Conservation (phyloP, 2,888 invertebrate genomes). For the Gasteruption jaculator region DNA sequence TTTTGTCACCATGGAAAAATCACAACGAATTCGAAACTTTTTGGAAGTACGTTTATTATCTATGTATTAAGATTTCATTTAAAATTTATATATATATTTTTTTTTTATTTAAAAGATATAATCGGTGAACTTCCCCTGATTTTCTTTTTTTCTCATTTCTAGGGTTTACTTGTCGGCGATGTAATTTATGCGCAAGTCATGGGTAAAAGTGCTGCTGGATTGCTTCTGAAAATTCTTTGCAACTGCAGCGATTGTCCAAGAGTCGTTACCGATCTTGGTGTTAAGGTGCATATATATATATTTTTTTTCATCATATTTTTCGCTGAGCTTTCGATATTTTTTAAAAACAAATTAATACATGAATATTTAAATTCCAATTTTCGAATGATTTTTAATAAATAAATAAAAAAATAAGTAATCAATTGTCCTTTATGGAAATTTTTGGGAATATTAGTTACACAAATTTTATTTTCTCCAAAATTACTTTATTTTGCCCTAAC, state of each 20-base stretch:
- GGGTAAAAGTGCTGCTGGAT: slow-evolving; percentile 68
- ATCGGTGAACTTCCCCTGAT: no score
- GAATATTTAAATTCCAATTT: no score
- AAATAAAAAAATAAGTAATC: slow-evolving; percentile 3
- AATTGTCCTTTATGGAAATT: slow-evolving; percentile 5
- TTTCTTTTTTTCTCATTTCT: slow-evolving; percentile 18
- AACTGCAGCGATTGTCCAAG: slow-evolving; percentile 73
- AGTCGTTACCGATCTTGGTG: slow-evolving; percentile 81
- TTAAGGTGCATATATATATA: slow-evolving; percentile 65
- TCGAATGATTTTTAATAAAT: no score
- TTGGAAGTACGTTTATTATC: slow-evolving; percentile 64
- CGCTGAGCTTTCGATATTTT: slow-evolving; percentile 2
- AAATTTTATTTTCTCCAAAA: no score
- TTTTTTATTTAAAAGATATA: slow-evolving; percentile 8
- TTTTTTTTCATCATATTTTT: no score
- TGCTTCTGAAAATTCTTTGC: slow-evolving; percentile 79
- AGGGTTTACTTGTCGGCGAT: slow-evolving; percentile 59
- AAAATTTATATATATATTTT: slow-evolving; percentile 12
- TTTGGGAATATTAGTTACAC: slow-evolving; percentile 1
- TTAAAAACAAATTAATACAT: not conserved
- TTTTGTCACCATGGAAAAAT: slow-evolving; percentile 76
- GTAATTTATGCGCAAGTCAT: slow-evolving; percentile 75
- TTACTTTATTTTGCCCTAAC: no score
- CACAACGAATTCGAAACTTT: slow-evolving; percentile 73
- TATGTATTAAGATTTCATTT: slow-evolving; percentile 21